Conservation (phyloP, 2,113 vertebrate genomes). For the Psephotus haematonotus region DNA sequence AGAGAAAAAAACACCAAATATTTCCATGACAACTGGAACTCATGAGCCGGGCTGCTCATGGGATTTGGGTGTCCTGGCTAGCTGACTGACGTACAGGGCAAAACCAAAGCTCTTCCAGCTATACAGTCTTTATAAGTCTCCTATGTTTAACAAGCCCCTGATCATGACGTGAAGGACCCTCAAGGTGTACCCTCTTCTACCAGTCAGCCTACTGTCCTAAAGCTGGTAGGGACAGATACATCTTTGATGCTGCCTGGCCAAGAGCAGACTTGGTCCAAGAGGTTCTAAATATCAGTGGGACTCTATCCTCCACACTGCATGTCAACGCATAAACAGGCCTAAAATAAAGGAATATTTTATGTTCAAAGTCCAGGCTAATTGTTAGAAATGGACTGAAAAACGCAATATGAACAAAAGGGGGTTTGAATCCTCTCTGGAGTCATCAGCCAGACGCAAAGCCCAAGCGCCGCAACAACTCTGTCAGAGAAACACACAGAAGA, state of each 20-base stretch:
- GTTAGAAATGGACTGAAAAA: neutral
- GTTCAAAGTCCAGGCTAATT: neutral
- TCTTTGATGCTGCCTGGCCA: neutral
- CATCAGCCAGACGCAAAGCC: neutral
- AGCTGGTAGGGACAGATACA: neutral
- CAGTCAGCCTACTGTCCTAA: neutral
- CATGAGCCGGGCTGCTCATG: neutral
- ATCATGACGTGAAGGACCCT: neutral
- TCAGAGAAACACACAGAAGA: neutral
- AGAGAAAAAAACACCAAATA: neutral
- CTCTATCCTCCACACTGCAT: accelerated
- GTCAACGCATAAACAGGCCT: neutral
- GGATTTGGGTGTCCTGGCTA: neutral
- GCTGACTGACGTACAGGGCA: neutral
- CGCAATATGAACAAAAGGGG: neutral
- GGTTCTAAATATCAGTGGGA: neutral
- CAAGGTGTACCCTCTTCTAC: neutral
- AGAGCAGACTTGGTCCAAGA: neutral
- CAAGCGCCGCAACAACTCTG: neutral
- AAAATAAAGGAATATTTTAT: neutral
- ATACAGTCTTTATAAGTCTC: neutral
- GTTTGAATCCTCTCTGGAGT: neutral
- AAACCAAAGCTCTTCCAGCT: neutral
- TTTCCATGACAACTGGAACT: neutral
- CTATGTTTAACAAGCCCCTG: neutral